Percentiles rank a stretch among this genome's conserved stretches.
These are phyloP conservation scores for Lutjanus argentimaculatus DNA, from an alignment of 2,797 vertebrate species.

Conservation along the genomic window DNA sequence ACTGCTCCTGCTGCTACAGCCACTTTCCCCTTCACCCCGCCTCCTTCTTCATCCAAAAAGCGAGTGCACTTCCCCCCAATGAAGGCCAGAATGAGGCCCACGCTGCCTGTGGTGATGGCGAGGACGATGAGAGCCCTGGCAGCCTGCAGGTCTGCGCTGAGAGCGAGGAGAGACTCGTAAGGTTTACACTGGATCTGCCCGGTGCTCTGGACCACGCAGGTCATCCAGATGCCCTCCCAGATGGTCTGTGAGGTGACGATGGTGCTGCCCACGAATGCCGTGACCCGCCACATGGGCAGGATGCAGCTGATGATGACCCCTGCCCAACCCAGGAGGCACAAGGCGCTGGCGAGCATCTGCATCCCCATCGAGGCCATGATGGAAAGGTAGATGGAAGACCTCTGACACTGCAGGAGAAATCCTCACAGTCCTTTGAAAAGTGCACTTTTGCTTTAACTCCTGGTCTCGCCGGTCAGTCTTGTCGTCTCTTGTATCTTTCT, in stretches of 20 bases:
- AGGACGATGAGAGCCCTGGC: conserved; percentile 83
- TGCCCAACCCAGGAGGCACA: conserved; percentile 85
- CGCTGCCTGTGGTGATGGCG: conserved; percentile 71
- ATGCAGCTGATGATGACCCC: conserved; percentile 80
- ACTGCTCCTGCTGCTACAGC: conserved; percentile 79
- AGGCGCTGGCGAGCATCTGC: conserved; percentile 83
- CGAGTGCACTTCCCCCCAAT: conserved; percentile 89
- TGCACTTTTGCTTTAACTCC: background rate
- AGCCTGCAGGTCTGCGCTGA: conserved; percentile 81
- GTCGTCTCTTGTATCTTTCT: conserved; percentile 10
- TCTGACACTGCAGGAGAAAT: background rate
- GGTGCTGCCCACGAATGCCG: conserved; percentile 85
- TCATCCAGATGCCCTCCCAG: conserved; percentile 90
- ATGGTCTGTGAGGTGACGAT: conserved; percentile 85
- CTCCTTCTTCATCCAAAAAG: conserved; percentile 78
- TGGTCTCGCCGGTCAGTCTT: background rate
- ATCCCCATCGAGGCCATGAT: conserved; percentile 84
- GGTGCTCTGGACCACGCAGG: conserved; percentile 85
- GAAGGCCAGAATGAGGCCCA: conserved; percentile 86
- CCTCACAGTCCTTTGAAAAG: conserved; percentile 17
- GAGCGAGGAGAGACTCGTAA: conserved; percentile 83
- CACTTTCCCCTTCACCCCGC: conserved; percentile 77
- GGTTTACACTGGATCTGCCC: conserved; percentile 85
- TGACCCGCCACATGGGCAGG: conserved; percentile 87
- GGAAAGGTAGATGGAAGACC: background rate